Conservation (phyloP, 2,797 vertebrate genomes). For the Bradypodion pumilum region DNA sequence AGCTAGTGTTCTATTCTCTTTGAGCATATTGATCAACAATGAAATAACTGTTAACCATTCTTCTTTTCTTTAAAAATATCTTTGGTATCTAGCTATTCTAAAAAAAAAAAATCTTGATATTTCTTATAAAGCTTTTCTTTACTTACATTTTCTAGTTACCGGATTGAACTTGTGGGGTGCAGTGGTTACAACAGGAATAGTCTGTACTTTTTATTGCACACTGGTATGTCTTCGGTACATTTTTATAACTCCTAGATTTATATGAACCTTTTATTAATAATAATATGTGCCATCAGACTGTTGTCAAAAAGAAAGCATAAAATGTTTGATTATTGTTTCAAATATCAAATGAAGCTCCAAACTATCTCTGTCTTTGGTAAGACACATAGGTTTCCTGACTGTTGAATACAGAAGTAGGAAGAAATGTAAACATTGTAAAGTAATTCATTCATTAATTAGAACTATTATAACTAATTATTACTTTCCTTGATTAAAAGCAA, state of each 20-base stretch:
- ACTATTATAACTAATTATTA: not conserved
- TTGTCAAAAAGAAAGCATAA: not conserved
- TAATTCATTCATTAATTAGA: not conserved
- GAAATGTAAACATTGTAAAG: not conserved
- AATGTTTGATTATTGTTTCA: not conserved
- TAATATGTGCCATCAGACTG: not conserved
- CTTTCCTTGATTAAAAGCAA: not conserved
- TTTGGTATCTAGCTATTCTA: not conserved
- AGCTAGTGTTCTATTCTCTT: slow-evolving; percentile 3
- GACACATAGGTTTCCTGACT: not conserved
- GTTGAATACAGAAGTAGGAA: not conserved
- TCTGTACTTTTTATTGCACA: slow-evolving; percentile 97
- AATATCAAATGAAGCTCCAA: not conserved
- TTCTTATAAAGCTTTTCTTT: slow-evolving; percentile 38
- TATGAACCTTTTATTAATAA: slow-evolving; percentile 7
- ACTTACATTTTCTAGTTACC: slow-evolving; percentile 80
- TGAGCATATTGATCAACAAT: not conserved
- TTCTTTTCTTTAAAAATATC: not conserved
- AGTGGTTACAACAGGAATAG: slow-evolving; percentile 88
- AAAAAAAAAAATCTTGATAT: fast-evolving
- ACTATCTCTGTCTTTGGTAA: not conserved
- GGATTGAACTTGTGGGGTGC: slow-evolving; percentile 93
- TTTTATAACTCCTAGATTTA: slow-evolving; percentile 8
- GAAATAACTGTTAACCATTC: fast-evolving
- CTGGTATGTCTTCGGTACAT: slow-evolving; percentile 79